Base-by-base conservation (phyloP, 2,113 vertebrate species). In the Elaphurus davidianus region DNA sequence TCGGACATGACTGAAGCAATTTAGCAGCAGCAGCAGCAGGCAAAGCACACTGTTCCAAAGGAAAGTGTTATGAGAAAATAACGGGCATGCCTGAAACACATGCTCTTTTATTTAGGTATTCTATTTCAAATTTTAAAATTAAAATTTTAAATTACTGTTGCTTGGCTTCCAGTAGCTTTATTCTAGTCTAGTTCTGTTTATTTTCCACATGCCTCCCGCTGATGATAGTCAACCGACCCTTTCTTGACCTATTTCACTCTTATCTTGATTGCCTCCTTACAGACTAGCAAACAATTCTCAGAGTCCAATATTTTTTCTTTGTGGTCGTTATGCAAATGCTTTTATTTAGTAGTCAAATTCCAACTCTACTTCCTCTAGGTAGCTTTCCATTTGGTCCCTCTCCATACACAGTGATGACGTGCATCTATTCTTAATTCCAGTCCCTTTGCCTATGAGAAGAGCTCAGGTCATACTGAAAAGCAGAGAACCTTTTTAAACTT, bases 291-390 rank as follows among this genome's bases (percentile, higher is more conserved):
- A 87, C 33, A 33, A 78, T 89, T 59, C 55, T 33, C 17, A 55
- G n/a, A 89, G 57, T 87, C 40, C 36, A 33, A 3, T 76, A 5
- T 55, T 83, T 92, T 74, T 60, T 43, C 25, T 62, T 36, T 82
- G 47, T 86, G 21, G 14, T 64, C 23, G 28, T 28, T 64, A 19
- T n/a, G 30, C 21, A 94, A 76, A 94, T 23, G 54, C 19, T 62
- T 71, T 91, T 97, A 62, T 87, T 85, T 88, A 54, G 15, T 9
- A 60, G 40, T 91, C 90, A 87, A 94, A 94, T 92, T 91, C 54
- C 3, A 43, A 45, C 8, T 17, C 30, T 7, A 45, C 19, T 87
- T 97, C 27, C 50, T 94, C 76, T 86, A 52, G 28, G 25, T 82
- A n/a, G n/a, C 25, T 96, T 82, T 88, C 59, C 17, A 1, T 88